phyloP scores from a whole-genome alignment of 1,140 invertebrate species.

The Choristoneura fumiferana region DNA sequence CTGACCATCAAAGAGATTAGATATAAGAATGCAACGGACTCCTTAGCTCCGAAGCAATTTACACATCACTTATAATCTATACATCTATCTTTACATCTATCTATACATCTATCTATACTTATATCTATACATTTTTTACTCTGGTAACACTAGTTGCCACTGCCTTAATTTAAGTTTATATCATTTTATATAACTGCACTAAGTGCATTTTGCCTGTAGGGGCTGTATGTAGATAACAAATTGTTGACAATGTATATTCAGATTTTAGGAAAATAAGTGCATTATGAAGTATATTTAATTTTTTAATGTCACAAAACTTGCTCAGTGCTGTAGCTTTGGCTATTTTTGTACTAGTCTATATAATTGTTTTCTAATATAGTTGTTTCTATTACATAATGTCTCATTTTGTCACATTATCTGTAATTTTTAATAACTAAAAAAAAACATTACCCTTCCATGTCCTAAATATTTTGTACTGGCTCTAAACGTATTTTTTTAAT shows the following conservation, averaged over 20 bases:
- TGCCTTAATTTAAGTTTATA: slow-evolving; percentile 17
- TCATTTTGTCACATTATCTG: slow-evolving; percentile 28
- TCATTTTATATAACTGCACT: slow-evolving; percentile 23
- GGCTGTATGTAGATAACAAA: neutral
- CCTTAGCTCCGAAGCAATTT: slow-evolving; percentile 56
- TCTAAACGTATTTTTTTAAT: too few relatives aligned
- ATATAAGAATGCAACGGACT: slow-evolving; percentile 64
- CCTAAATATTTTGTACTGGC: too few relatives aligned
- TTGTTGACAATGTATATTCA: slow-evolving; percentile 14
- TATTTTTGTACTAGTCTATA: slow-evolving; percentile 73
- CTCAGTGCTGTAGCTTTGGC: slow-evolving; percentile 66
- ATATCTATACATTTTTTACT: neutral
- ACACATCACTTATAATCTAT: slow-evolving; percentile 58
- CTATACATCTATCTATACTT: neutral
- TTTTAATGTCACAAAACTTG: slow-evolving; percentile 62
- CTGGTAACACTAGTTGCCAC: neutral
- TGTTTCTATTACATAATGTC: slow-evolving; percentile 51
- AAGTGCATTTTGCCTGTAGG: slow-evolving; percentile 25
- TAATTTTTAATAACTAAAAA: too few relatives aligned
- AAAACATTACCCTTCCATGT: too few relatives aligned
- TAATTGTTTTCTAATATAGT: slow-evolving; percentile 52
- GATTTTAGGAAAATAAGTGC: slow-evolving; percentile 19
- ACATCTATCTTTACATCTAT: neutral
- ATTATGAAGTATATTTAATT: slow-evolving; percentile 38
- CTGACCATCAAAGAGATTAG: slow-evolving; percentile 71